Conservation (phyloP, 1,140 invertebrate species). For the Brachionus sp. region DNA sequence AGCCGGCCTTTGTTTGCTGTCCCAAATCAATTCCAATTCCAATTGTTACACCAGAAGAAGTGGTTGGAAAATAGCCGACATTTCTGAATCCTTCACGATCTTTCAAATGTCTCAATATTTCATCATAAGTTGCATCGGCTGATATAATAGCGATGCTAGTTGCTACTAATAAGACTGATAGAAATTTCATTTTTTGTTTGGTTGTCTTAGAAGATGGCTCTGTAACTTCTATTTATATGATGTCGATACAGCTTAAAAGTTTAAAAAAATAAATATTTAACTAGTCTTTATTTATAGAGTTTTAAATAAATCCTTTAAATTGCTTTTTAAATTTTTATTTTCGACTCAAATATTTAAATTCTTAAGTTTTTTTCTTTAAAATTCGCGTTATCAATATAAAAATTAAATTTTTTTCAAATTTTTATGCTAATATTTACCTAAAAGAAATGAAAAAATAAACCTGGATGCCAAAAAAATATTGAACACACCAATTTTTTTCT, state of each 20-base stretch:
- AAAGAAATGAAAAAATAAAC: too few relatives aligned
- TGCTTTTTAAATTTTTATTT: neutral
- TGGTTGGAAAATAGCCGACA: slow-evolving; percentile 10
- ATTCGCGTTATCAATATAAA: neutral
- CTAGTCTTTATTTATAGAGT: neutral
- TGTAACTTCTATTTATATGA: neutral
- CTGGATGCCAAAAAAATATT: too few relatives aligned
- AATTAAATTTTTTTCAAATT: too few relatives aligned
- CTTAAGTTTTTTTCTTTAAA: neutral
- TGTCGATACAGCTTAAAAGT: neutral
- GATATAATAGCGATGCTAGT: neutral
- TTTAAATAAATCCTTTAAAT: neutral
- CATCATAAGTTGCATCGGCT: slow-evolving; percentile 9
- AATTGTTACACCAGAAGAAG: slow-evolving; percentile 5
- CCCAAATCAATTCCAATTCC: slow-evolving; percentile 25
- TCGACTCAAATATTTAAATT: neutral
- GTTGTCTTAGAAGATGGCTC: neutral
- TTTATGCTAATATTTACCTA: too few relatives aligned
- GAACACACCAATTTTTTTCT: too few relatives aligned
- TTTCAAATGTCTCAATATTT: slow-evolving; percentile 37
- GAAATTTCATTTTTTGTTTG: slow-evolving; percentile 4
- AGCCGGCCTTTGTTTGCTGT: slow-evolving; percentile 11
- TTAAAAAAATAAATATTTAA: neutral
- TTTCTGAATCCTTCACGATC: slow-evolving; percentile 16
- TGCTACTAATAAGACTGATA: neutral